Evolutionary conservation across 2,797 vertebrate genomes (phyloP).

Genomic region (Poliocrania exsul): DNA sequence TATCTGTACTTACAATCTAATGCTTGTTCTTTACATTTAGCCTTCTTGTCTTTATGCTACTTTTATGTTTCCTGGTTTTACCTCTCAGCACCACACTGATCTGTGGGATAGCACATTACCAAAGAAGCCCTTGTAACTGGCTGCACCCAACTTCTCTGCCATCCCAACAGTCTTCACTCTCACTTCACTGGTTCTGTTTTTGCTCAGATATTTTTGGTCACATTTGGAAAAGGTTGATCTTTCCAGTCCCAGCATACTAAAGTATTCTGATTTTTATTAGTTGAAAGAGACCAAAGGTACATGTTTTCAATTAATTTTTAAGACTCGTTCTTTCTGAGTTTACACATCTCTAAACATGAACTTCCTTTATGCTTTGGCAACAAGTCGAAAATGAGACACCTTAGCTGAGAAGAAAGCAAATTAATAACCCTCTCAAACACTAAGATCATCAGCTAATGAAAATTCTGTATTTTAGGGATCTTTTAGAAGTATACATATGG

Average conservation of each 20-base stretch:
- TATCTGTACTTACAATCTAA: background rate
- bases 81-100: background rate
- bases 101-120: background rate
- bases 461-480: background rate
- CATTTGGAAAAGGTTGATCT: slow-evolving; percentile 49
- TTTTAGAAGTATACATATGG: background rate
- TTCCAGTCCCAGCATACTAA: background rate
- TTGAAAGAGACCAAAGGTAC: slow-evolving; percentile 41
- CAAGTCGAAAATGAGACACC: background rate
- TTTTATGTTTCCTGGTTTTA: background rate
- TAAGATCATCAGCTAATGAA: background rate
- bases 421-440: background rate
- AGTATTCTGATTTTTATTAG: slow-evolving; percentile 50
- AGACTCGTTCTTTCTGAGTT: background rate
- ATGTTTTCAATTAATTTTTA: slow-evolving; percentile 15
- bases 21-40: background rate
- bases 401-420: background rate
- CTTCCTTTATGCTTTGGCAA: background rate
- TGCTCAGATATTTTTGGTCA: slow-evolving; percentile 31
- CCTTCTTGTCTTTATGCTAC: background rate
- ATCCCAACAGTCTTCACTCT: background rate
- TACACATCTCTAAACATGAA: background rate
- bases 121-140: background rate
- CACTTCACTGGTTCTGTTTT: background rate
- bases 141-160: background rate